Evolutionary conservation across 2,113 vertebrate species (phyloP), one percentile per base, ranked within the genome.

Genomic region (Thinocorus orbignyianus): DNA sequence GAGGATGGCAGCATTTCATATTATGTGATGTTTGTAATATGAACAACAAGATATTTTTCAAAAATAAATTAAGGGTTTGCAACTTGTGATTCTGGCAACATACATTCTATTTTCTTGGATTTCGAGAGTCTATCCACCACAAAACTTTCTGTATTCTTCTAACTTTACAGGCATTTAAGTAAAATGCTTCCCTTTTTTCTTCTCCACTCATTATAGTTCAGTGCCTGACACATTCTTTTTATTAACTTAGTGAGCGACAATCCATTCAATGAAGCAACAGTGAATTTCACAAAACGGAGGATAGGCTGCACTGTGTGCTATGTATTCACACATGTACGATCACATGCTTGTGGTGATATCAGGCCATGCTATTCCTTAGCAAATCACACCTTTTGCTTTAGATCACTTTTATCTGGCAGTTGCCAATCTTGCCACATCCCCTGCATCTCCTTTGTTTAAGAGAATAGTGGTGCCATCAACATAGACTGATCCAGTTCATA

Each of bases 381-480:
- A 65, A 30, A 48, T 86, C 57, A 51, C 42, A 41, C 23, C 3
- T 92, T 93, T 72, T 92, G 17, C 41, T 65, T 81, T 52, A 51
- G 62, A 51, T 74, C 49, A 39, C 26, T 90, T 78, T 26, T 52
- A 17, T 66, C 81, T 87, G 46, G 44, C 30, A 39, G 1, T 37
- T 89, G 8, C n/a, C 30, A 37, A 2, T 48, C 61, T 69, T 66
- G 4, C 49, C 31, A 25, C 0, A 0, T 49, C 2, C 8, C 3
- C 2, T 4, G 11, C 6, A 3, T 44, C 42, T 28, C 30, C 6
- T 41, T 87, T 55, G 17, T 65, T 55, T n/a, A 41, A 22, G 31
- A 42, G 11, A 71, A 37, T 37, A 17, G 16, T 24, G 31, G 17
- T 57, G 23, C 17, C 15, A 28, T 54, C 28, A 28, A 64, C 35